phyloP scores from a whole-genome alignment of 2,113 vertebrate species.

The Buteo buteo region DNA sequence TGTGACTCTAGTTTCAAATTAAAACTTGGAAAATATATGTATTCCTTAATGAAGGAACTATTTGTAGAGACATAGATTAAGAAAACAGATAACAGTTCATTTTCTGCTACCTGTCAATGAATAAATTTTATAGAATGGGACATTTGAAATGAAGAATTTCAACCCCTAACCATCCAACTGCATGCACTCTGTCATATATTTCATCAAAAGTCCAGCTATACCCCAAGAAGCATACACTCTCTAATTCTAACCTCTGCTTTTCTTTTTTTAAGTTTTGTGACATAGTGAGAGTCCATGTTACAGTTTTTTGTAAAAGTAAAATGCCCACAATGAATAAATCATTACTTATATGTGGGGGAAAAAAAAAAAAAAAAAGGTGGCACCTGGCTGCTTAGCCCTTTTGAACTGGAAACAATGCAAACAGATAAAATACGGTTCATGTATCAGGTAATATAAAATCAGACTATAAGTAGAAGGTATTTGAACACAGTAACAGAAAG shows the following conservation, averaged over 20 bases:
- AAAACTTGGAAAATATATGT: not conserved
- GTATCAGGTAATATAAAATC: not conserved
- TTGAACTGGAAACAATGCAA: not conserved
- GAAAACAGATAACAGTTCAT: not conserved
- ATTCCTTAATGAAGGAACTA: not conserved
- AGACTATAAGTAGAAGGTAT: not conserved
- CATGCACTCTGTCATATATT: not conserved
- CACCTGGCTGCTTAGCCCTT: not conserved
- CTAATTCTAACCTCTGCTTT: not conserved
- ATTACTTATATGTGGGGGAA: not conserved
- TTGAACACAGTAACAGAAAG: not conserved
- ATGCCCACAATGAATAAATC: not conserved
- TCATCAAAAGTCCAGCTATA: not conserved
- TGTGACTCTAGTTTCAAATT: not conserved
- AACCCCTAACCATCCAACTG: not conserved
- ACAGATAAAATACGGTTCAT: not conserved
- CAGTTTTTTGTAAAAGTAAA: not conserved
- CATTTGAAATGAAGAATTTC: not conserved
- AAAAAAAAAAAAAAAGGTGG: accelerated
- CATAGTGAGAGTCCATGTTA: not conserved
- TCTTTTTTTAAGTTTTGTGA: not conserved
- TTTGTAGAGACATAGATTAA: not conserved
- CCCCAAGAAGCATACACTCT: not conserved
- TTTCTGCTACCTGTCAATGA: not conserved
- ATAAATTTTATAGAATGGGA: not conserved